phyloP scores from a whole-genome alignment of 2,797 vertebrate genomes.

The Scomberomorus guttatus region DNA sequence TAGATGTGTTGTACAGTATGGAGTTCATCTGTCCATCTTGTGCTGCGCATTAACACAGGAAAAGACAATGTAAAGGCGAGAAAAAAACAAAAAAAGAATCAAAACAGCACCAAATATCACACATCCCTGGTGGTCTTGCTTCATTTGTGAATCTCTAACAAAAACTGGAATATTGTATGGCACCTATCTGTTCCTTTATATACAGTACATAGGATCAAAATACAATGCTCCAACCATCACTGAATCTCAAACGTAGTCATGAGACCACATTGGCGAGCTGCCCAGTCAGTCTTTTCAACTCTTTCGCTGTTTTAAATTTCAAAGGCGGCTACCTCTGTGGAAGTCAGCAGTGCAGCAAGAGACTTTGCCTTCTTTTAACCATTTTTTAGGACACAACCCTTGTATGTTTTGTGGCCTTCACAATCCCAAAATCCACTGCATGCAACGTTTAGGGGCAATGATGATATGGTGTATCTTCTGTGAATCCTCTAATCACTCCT shows the following conservation, averaged over 20 bases:
- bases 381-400: neutral
- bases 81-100: too few species aligned
- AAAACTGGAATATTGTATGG: too few species aligned
- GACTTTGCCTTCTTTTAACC: neutral
- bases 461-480: neutral
- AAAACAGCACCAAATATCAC: too few species aligned
- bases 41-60: neutral
- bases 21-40: neutral
- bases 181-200: neutral
- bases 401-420: neutral
- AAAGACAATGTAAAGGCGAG: too few species aligned
- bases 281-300: neutral
- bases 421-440: neutral
- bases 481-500: neutral
- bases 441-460: neutral
- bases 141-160: too few species aligned
- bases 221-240: neutral
- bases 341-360: neutral
- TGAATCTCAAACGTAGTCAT: neutral
- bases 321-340: neutral
- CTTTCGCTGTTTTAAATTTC: slow-evolving; percentile 1
- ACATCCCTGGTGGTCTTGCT: neutral
- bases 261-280: slow-evolving; percentile 1
- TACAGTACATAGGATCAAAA: neutral
- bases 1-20: neutral